Conservation (phyloP, 2,797 vertebrate genomes). For the Thamnophis elegans region DNA sequence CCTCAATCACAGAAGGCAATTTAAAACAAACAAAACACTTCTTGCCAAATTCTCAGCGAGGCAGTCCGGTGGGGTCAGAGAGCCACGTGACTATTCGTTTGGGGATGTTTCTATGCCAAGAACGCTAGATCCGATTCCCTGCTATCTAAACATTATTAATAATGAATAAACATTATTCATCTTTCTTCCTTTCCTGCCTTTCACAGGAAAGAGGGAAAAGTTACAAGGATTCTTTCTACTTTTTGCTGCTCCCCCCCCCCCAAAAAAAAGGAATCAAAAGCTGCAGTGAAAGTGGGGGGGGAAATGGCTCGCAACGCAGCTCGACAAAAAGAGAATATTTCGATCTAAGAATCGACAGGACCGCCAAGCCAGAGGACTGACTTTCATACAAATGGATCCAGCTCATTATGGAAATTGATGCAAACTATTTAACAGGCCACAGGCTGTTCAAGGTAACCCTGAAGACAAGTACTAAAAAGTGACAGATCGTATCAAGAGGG, state of each 20-base stretch:
- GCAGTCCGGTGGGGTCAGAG: not conserved
- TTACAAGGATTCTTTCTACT: constrained; percentile 42
- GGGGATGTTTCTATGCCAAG: not conserved
- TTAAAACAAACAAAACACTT: not conserved
- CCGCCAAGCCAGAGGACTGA: not conserved
- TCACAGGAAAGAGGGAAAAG: constrained; percentile 33
- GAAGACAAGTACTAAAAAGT: not conserved
- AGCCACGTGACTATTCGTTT: not conserved
- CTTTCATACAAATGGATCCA: not conserved
- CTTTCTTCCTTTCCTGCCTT: not conserved
- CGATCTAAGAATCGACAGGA: not conserved
- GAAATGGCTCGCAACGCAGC: constrained; percentile 11
- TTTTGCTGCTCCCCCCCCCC: too few relatives aligned
- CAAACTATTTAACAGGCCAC: not conserved
- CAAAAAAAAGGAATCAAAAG: constrained; percentile 33
- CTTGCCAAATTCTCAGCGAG: not conserved
- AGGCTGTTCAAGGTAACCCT: not conserved
- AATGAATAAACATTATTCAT: not conserved
- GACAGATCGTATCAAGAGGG: not conserved
- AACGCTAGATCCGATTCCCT: not conserved
- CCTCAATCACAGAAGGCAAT: not conserved
- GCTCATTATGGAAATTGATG: not conserved
- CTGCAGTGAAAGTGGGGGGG: constrained; percentile 44
- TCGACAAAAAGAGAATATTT: not conserved
- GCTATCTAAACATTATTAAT: not conserved